These are phyloP conservation scores for Siniperca chuatsi DNA, from an alignment of 2,113 vertebrate species.

Conservation along the genomic window DNA sequence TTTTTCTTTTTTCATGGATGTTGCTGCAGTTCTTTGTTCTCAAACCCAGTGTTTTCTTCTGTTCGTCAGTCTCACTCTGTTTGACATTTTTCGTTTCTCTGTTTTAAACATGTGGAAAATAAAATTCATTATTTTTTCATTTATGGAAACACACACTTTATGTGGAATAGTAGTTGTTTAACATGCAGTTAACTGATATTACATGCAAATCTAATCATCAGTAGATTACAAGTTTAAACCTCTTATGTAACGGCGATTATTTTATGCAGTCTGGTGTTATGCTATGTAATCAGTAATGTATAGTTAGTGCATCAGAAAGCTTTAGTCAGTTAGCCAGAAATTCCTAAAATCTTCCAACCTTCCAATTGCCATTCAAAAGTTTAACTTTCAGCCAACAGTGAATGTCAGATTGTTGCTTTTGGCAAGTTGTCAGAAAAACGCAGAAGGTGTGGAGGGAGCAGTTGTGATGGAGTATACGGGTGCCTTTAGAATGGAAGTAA, in stretches of 20 bases:
- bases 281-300: slow-evolving; percentile 2
- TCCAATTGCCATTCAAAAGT: background rate
- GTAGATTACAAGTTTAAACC: slow-evolving; percentile 45
- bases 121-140: background rate
- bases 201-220: slow-evolving; percentile 21
- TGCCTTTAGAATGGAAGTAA: background rate
- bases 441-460: too few relatives aligned
- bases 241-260: slow-evolving; percentile 54
- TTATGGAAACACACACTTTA: background rate
- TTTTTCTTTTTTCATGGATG: background rate
- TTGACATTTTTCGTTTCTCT: background rate
- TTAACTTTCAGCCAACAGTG: background rate
- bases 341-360: background rate
- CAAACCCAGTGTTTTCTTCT: background rate
- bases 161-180: background rate
- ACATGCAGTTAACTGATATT: background rate
- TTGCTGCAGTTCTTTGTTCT: background rate
- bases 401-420: background rate
- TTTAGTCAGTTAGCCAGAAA: background rate
- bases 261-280: slow-evolving; percentile 22
- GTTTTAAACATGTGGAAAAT: background rate
- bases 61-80: background rate
- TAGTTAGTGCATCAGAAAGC: background rate
- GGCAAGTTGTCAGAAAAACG: background rate
- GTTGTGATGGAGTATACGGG: background rate